Conservation (phyloP, 2,888 invertebrate species). For the Deilephila porcellus region DNA sequence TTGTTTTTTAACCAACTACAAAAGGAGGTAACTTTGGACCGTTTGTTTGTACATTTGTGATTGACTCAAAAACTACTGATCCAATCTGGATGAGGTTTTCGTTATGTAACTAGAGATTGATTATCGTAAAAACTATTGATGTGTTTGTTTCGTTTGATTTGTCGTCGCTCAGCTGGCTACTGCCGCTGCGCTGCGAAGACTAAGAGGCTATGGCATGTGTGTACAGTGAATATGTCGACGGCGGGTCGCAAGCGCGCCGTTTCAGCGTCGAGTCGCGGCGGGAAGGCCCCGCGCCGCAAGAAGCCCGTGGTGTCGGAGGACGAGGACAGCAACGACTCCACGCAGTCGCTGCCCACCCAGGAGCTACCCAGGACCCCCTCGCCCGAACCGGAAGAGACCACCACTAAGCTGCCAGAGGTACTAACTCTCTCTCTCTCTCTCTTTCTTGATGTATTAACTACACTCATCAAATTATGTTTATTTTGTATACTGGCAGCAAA, state of each 20-base stretch:
- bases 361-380: conserved; percentile 72
- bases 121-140: too few species aligned
- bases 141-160: too few species aligned
- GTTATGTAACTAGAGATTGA: too few species aligned
- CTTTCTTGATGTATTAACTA: conserved; percentile 65
- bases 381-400: conserved; percentile 84
- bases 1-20: too few species aligned
- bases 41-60: too few species aligned
- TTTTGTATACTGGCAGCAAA: too few species aligned
- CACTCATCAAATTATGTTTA: not conserved
- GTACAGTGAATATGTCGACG: conserved; percentile 16
- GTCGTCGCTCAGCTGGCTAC: not conserved
- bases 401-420: conserved; percentile 87
- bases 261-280: conserved; percentile 32
- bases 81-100: too few species aligned
- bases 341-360: conserved; percentile 34
- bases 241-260: conserved; percentile 37
- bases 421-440: too few species aligned
- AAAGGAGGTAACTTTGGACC: too few species aligned
- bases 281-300: conserved; percentile 52
- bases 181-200: not conserved
- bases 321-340: conserved; percentile 66
- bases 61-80: too few species aligned
- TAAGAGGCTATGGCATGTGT: not conserved
- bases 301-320: conserved; percentile 61